These are phyloP conservation scores for Pyrrhura leucotis DNA, from an alignment of 2,797 vertebrate species.

Conservation along the genomic window DNA sequence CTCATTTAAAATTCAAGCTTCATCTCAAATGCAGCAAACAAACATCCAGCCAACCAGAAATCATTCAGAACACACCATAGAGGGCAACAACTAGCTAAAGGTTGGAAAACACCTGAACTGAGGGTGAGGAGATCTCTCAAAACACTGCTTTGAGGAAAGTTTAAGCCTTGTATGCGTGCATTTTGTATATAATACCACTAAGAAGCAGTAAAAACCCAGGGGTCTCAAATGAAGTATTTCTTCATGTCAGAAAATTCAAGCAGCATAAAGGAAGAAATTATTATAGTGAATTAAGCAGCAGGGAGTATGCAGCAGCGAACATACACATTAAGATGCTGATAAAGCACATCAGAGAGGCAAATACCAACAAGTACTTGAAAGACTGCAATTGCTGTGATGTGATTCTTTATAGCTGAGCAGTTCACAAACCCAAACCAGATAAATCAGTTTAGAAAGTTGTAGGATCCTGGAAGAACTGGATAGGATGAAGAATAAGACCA, in stretches of 20 bases:
- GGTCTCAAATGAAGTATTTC: background rate
- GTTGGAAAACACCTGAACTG: background rate
- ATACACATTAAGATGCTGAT: background rate
- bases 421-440: background rate
- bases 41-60: background rate
- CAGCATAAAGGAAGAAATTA: background rate
- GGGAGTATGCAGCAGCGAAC: background rate
- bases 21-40: constrained; percentile 23
- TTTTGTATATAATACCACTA: background rate
- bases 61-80: background rate
- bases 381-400: background rate
- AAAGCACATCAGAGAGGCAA: background rate
- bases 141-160: background rate
- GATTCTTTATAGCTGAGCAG: background rate
- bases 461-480: background rate
- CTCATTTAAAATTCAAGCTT: constrained; percentile 25
- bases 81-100: background rate
- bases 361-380: background rate
- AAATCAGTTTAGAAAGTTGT: background rate
- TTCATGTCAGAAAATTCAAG: background rate
- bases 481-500: background rate
- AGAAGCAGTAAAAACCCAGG: background rate
- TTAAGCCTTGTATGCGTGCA: background rate
- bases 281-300: constrained; percentile 6
- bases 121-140: background rate